phyloP scores from a whole-genome alignment of 1,140 invertebrate genomes.

The Drosophila bifasciata region DNA sequence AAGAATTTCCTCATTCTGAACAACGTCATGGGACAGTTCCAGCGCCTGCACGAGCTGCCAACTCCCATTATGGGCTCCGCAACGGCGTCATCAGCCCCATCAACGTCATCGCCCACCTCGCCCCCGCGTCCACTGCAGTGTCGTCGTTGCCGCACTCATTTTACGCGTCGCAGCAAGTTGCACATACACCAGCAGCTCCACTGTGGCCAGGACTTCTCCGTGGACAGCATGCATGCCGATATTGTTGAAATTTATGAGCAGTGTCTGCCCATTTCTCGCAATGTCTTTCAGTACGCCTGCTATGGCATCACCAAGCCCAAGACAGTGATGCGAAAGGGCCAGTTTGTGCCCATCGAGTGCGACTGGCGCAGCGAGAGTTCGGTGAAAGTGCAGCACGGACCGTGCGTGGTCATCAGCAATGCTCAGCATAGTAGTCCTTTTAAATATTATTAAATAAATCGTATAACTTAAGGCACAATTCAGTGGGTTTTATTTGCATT shows the following conservation, averaged over 20 bases:
- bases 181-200: conserved; percentile 61
- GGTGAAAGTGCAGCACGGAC: conserved; percentile 60
- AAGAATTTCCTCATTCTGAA: conserved; percentile 68
- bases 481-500: background rate
- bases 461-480: conserved; percentile 20
- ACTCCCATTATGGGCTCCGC: conserved; percentile 11
- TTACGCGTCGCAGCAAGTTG: conserved; percentile 42
- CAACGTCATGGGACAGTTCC: conserved; percentile 57
- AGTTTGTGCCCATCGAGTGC: conserved; percentile 69
- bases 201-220: conserved; percentile 63
- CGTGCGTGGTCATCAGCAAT: conserved; percentile 67
- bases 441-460: conserved; percentile 54
- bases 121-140: conserved; percentile 28
- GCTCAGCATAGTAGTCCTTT: conserved; percentile 54
- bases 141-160: conserved; percentile 45
- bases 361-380: conserved; percentile 64
- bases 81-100: background rate
- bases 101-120: background rate
- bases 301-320: conserved; percentile 68
- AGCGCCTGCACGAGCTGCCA: conserved; percentile 56
- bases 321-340: conserved; percentile 54
- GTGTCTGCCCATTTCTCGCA: conserved; percentile 66
- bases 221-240: conserved; percentile 66
- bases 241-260: conserved; percentile 71
- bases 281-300: conserved; percentile 52